A percentile compares a stretch with the other conserved stretches of the same genome.
Evolutionary conservation across 2,797 vertebrate genomes (phyloP).

Genomic region (Scyliorhinus canicula): DNA sequence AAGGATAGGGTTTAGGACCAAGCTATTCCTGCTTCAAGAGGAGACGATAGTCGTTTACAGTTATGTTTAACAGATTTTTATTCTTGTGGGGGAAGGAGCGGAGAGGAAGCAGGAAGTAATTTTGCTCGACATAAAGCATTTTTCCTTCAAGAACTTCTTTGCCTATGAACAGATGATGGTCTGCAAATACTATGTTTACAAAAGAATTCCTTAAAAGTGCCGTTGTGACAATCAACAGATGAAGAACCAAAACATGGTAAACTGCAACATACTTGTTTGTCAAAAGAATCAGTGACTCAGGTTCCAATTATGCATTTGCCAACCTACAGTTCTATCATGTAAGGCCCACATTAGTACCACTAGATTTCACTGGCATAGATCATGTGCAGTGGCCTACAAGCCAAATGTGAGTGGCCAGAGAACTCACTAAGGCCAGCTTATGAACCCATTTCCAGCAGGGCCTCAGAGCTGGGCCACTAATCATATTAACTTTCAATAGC

Average conservation of each 20-base stretch:
- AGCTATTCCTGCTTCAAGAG: neutral
- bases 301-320: neutral
- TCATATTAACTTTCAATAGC: neutral
- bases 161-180: neutral
- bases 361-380: neutral
- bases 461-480: neutral
- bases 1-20: neutral
- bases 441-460: neutral
- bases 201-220: neutral
- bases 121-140: neutral
- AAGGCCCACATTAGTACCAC: neutral
- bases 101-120: neutral
- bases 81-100: neutral
- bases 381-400: neutral
- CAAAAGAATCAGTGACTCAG: neutral
- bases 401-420: neutral
- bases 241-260: neutral
- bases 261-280: neutral
- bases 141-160: neutral
- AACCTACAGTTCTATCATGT: neutral
- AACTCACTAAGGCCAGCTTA: neutral
- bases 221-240: neutral
- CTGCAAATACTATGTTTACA: neutral
- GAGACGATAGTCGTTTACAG: neutral
- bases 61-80: neutral